Conservation (phyloP, 1,140 invertebrate species). For the Sarcophaga bullata region DNA sequence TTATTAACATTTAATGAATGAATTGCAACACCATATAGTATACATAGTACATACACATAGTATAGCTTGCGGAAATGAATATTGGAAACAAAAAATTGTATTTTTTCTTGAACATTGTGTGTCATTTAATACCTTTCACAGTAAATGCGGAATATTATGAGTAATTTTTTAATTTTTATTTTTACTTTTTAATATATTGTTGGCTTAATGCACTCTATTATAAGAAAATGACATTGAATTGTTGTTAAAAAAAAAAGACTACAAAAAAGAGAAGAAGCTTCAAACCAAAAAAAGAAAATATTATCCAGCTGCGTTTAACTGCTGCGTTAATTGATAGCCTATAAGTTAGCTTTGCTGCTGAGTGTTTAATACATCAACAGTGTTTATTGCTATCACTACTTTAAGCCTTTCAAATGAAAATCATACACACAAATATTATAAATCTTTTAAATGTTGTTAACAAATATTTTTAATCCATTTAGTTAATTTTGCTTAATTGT, state of each 20-base stretch:
- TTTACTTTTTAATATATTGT: neutral
- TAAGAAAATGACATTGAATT: slow-evolving; percentile 20
- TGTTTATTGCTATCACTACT: too few species aligned
- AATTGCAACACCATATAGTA: neutral
- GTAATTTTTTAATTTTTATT: slow-evolving; percentile 6
- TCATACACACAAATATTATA: too few species aligned
- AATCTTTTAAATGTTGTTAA: too few species aligned
- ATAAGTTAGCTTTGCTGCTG: too few species aligned
- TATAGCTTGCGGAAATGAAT: slow-evolving; percentile 14
- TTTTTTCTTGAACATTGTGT: neutral
- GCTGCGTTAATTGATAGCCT: too few species aligned
- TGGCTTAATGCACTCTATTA: neutral
- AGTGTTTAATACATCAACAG: too few species aligned
- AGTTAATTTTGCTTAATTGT: neutral
- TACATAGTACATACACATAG: too few species aligned
- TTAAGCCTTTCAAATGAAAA: too few species aligned
- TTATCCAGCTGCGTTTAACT: neutral
- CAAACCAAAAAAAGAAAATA: too few species aligned
- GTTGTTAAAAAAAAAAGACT: neutral
- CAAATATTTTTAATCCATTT: too few species aligned
- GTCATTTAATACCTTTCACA: slow-evolving; percentile 14
- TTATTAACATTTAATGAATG: slow-evolving; percentile 20
- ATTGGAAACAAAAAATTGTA: neutral
- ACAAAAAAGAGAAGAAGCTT: neutral
- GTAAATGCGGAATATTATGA: slow-evolving; percentile 6